These are phyloP conservation scores for Dufourea novaeangliae DNA, from an alignment of 1,140 invertebrate genomes.

Conservation along the genomic window DNA sequence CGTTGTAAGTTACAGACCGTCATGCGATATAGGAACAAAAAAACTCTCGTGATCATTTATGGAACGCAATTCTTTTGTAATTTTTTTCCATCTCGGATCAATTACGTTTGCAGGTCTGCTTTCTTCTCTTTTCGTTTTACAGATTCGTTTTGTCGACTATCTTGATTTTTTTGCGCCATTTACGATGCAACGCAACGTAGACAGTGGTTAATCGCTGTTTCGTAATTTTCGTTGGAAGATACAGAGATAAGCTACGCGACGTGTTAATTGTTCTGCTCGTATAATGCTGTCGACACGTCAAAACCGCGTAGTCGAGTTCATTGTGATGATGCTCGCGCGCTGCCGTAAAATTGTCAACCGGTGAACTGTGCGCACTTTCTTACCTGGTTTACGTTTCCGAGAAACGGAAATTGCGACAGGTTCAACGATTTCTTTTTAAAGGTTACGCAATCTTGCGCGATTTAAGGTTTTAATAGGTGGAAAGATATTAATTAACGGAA, in stretches of 20 bases:
- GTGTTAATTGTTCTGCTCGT: not conserved
- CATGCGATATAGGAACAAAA: not conserved
- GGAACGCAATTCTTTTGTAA: not conserved
- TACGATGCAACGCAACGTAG: not conserved
- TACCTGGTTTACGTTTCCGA: not conserved
- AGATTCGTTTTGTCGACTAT: too few species aligned
- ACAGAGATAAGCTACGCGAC: too few species aligned
- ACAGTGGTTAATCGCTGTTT: not conserved
- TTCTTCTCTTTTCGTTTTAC: too few species aligned
- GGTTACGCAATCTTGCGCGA: not conserved
- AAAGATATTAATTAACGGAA: not conserved
- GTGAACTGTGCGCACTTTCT: conserved; percentile 9
- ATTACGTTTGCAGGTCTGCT: too few species aligned
- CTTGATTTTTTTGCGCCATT: not conserved
- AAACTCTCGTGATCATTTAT: not conserved
- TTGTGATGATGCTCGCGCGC: not conserved
- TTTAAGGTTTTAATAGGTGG: not conserved
- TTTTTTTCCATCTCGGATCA: not conserved
- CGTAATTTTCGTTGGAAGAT: not conserved
- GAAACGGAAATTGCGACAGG: not conserved
- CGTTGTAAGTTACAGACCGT: not conserved
- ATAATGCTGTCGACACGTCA: not conserved
- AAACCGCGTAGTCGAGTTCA: not conserved
- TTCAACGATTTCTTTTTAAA: not conserved
- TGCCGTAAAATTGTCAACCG: not conserved